Base-by-base conservation (phyloP, 2,113 vertebrate genomes). In the Paradoxurus hermaphroditus region DNA sequence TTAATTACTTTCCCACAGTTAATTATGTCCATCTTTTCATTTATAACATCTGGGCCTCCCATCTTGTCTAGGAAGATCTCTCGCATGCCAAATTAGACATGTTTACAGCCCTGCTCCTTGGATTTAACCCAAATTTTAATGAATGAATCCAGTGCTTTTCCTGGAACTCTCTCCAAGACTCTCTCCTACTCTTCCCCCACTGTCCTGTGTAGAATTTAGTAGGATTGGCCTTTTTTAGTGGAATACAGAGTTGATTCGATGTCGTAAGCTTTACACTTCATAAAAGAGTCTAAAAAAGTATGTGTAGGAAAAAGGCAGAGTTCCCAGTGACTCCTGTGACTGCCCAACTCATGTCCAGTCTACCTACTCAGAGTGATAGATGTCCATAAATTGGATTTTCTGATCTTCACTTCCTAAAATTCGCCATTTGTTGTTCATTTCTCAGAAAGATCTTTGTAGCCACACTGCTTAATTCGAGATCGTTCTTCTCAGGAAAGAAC, bases 141-240 rank as follows among this genome's bases (percentile, higher is more conserved):
- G 16, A 46, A 46, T 46, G 29, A 77, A 31, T 18, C 41, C 25
- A 21, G 14, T 13, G 18, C 11, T 49, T 23, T 25, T 0, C 8
- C 46, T 13, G 29, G 9, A 10, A 5, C 36, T 1, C 41, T 51
- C 79, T 85, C 21, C 27, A 14, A 2, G 7, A 14, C 7, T 10
- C n/a, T 19, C 0, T 7, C 49, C 13, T 15, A 14, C 11, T 27
- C 3, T 7, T 7, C 65, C 3, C 21, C 34, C 10, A 1, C 21
- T 5, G 0, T 2, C 53, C 16, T n/a, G 3, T 2, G 1, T 4
- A 15, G 21, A 49, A 73, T 34, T 27, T 12, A 5, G 18, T 1
- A 41, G 41, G 3, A 11, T 2, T 27, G 18, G 49, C 39, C n/a
- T 63, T 86, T 86, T 51, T 25, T 3, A 41, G 36, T 14, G 21